Percentiles rank a stretch among this genome's conserved stretches.
These are phyloP conservation scores for Lasioglossum albipes DNA, from an alignment of 1,140 invertebrate genomes.

Conservation along the genomic window DNA sequence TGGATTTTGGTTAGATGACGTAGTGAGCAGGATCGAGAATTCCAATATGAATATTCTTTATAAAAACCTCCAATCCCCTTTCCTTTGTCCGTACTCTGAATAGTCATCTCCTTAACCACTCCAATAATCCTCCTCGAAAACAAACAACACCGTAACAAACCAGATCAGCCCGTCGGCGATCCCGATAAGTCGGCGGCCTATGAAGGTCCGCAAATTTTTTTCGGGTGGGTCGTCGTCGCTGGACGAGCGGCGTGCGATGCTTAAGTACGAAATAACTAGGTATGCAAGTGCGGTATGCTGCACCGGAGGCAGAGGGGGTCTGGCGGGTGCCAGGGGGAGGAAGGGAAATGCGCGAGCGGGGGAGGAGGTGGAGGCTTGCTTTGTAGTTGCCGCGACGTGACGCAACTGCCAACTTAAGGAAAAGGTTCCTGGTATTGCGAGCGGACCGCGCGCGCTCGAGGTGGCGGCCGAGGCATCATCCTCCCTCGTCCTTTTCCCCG, in stretches of 20 bases:
- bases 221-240: no score
- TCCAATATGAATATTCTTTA: no score
- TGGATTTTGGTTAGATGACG: no score
- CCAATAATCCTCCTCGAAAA: no score
- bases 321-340: slow-evolving; percentile 14
- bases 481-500: slow-evolving; percentile 52
- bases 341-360: slow-evolving; percentile 48
- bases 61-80: no score
- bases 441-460: slow-evolving; percentile 34
- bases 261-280: slow-evolving; percentile 69
- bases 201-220: no score
- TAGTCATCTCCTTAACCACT: no score
- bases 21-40: no score
- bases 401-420: slow-evolving; percentile 75
- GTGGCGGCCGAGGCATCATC: slow-evolving; percentile 34
- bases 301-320: neutral
- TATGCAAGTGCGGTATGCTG: slow-evolving; percentile 69
- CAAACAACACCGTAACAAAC: no score
- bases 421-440: slow-evolving; percentile 74
- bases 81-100: no score
- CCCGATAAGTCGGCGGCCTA: no score
- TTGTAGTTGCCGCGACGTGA: slow-evolving; percentile 79
- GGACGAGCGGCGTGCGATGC: slow-evolving; percentile 9
- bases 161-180: no score
- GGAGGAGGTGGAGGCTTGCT: slow-evolving; percentile 59